A percentile compares a stretch with the other conserved stretches of the same genome.
Conservation (phyloP, 2,797 vertebrate species). For the Bovichtus variegatus region DNA sequence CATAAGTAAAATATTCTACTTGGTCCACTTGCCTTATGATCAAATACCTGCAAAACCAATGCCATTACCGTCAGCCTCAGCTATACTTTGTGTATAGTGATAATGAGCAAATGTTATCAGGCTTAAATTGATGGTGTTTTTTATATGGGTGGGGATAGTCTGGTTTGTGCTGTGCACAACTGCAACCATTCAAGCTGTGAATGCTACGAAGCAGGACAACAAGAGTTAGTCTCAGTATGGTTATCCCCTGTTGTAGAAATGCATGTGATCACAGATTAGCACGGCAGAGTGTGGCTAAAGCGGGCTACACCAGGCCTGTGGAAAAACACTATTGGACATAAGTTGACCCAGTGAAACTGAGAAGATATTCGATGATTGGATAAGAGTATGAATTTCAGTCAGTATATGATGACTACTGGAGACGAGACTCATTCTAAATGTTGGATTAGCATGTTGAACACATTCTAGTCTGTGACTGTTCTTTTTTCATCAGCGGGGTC, state of each 20-base stretch:
- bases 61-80: too few relatives aligned
- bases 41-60: neutral
- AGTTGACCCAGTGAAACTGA: slow-evolving; percentile 17
- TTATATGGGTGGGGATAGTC: too few relatives aligned
- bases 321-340: neutral
- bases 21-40: too few relatives aligned
- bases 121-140: neutral
- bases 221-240: neutral
- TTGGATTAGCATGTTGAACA: slow-evolving; percentile 47
- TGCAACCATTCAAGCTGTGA: neutral
- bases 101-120: too few relatives aligned
- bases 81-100: too few relatives aligned
- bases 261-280: slow-evolving; percentile 6
- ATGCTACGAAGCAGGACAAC: neutral
- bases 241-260: neutral
- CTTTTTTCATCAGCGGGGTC: slow-evolving; percentile 45
- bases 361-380: neutral
- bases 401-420: slow-evolving; percentile 3
- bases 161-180: neutral
- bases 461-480: slow-evolving; percentile 13
- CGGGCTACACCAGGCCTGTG: neutral
- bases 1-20: too few relatives aligned
- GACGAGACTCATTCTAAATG: slow-evolving; percentile 28
- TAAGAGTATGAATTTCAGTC: slow-evolving; percentile 1
- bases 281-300: neutral